Evolutionary conservation across 2,888 invertebrate species (phyloP).

Genomic region (Mythimna loreyi): DNA sequence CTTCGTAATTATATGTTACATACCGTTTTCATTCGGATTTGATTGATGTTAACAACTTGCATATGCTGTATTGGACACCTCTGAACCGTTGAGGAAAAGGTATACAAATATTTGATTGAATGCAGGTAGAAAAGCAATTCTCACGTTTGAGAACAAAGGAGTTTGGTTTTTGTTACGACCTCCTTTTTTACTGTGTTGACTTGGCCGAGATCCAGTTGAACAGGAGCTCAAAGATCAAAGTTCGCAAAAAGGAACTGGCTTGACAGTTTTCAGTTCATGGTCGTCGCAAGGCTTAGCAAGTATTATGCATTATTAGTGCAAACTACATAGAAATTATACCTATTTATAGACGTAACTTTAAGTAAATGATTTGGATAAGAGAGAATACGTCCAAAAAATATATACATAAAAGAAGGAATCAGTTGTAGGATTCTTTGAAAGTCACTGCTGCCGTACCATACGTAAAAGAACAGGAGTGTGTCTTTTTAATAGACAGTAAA

Average conservation of each 20-base stretch:
- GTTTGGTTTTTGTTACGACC: background rate
- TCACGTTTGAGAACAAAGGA: constrained; percentile 34
- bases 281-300: background rate
- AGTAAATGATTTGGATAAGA: too few species aligned
- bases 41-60: constrained; percentile 50
- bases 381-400: too few species aligned
- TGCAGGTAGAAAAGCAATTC: constrained; percentile 13
- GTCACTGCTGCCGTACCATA: too few species aligned
- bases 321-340: background rate
- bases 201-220: background rate
- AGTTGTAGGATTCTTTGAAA: too few species aligned
- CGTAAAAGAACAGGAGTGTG: too few species aligned
- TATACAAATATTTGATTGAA: constrained; percentile 17
- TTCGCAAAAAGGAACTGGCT: background rate
- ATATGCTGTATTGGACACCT: constrained; percentile 29
- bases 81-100: constrained; percentile 28
- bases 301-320: background rate
- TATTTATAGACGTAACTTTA: too few species aligned
- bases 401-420: too few species aligned
- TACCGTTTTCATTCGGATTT: constrained; percentile 58
- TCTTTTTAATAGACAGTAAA: too few species aligned
- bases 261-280: background rate
- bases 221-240: constrained; percentile 7
- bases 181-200: constrained; percentile 22
- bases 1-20: constrained; percentile 66